Base-by-base conservation (phyloP, 1,140 invertebrate genomes). In the Ips nitidus region DNA sequence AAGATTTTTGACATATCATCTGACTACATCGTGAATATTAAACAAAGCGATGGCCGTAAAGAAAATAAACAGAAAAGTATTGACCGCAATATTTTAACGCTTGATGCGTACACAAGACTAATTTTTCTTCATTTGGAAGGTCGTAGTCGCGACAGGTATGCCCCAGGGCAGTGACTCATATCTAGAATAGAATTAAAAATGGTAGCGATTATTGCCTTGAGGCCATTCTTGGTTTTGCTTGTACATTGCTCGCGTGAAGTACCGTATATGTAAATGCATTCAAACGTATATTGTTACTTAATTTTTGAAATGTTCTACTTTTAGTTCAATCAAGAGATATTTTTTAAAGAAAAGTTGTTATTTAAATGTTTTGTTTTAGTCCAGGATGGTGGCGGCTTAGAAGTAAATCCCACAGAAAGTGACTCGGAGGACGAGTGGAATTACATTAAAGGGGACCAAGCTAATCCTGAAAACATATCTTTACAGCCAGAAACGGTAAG, bases 371-470 rank as follows among this genome's bases (percentile, higher is more conserved):
- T 55, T 36, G 52, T 55, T 42, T 4, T 76, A 82, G 81, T 79
- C 65, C 74, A 22, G 22, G 22, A 81, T 77, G 77, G 74, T 71
- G 75, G 76, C 73, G 78, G 82, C 77, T 66, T 85, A 77, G 83
- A 85, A 80, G 88, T 89, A 83, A 89, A 89, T 87, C 87, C 88
- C 87, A 88, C 82, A 73, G 89, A 90, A 78, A 90, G 89, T 77
- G 89, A 90, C 73, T 89, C 88, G 37, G 68, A 72, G 80, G 89
- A 90, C 87, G 89, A 90, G 86, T 90, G 89, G 89, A 89, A 90
- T 79, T 91, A 89, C 76, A 88, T 85, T 77, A 87, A 87, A 75
- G 85, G 86, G 68, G 86, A 88, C 72, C 83, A 85, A 66, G 84
- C 86, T 57, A 81, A 79, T 61, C 74, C 75, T 62, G 78, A 79